Evolutionary conservation across 2,797 vertebrate species (phyloP), one percentile per base, ranked within the genome.

Genomic region (Sparidentex hasta): DNA sequence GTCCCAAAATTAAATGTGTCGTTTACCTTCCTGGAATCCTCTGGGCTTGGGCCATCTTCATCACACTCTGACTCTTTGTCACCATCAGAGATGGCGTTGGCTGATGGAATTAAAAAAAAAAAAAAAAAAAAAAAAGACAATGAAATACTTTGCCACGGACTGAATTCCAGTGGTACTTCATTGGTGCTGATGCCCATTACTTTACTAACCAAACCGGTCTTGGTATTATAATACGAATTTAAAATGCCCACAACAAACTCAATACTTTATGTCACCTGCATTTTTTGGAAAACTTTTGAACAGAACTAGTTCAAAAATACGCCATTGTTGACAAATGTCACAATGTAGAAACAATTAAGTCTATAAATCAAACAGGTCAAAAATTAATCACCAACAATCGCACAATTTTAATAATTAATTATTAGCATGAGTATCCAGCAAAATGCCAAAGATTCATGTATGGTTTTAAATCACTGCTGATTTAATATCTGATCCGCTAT

Each of bases 31-130:
- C 97, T 97, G 27, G 98, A 94, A 83, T 99, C 98, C 89, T 99
- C 98, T 75, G 97, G 96, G 83, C 96, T 97, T 2, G 96, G 96
- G 21, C 94, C 94, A 47, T 99, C 98, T n/a, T 97, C 96, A 69
- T 99, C 98, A 81, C 94, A 96, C 78, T 99, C 98, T 1, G 97
- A 99, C 67, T 99, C 98, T 87, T 98, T 99, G 92, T 99, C 98
- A 23, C 97, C 98, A 69, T 99, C 98, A 87, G 96, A 98, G 0
- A 95, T 95, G 52, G 97, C 95, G 20, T 98, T 99, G 81, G 98
- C 98, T 99, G 89, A 77, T 74, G 83, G 92, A 20, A 79, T 52
- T n/a, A n/a, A n/a, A n/a, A n/a, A n/a, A n/a, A n/a, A 48, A 48
- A 43, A n/a, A 63, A 65, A 12, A n/a, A n/a, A 48, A 48, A 43